Evolutionary conservation across 2,888 invertebrate genomes (phyloP).

Genomic region (Andrena dorsata): DNA sequence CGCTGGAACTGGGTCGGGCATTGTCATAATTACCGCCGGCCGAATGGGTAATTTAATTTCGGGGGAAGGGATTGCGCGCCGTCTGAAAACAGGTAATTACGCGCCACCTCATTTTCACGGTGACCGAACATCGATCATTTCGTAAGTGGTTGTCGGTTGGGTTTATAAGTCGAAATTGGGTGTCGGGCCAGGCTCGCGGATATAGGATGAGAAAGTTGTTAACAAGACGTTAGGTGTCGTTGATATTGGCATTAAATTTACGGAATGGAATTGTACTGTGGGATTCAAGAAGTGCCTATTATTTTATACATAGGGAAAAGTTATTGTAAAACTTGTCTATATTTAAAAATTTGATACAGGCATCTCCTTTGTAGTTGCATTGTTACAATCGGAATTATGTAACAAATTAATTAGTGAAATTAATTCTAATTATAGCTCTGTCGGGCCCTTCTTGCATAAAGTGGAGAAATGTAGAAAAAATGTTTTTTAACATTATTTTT

Average conservation of each 20-base stretch:
- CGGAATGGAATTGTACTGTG: background rate
- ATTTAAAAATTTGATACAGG: too few relatives aligned
- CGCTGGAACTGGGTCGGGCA: slow-evolving; percentile 43
- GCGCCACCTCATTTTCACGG: slow-evolving; percentile 55
- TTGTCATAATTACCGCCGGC: slow-evolving; percentile 61
- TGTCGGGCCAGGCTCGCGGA: background rate
- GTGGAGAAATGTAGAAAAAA: too few relatives aligned
- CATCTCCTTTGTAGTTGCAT: too few relatives aligned
- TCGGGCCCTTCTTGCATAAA: too few relatives aligned
- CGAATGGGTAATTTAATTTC: slow-evolving; percentile 68
- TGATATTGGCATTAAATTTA: background rate
- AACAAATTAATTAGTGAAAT: too few relatives aligned
- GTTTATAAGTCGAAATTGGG: background rate
- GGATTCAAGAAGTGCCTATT: too few relatives aligned
- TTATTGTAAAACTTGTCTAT: too few relatives aligned
- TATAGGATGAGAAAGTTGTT: slow-evolving; percentile 3
- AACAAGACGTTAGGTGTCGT: slow-evolving; percentile 4
- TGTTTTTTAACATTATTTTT: too few relatives aligned
- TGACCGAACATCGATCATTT: slow-evolving; percentile 25
- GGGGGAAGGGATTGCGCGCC: slow-evolving; percentile 60
- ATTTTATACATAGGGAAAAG: too few relatives aligned
- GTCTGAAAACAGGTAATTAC: slow-evolving; percentile 49
- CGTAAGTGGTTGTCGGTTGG: background rate
- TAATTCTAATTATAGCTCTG: too few relatives aligned
- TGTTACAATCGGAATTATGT: too few relatives aligned